These are phyloP conservation scores for Psilopsiagon aurifrons DNA, from an alignment of 2,113 vertebrate species.

Conservation along the genomic window DNA sequence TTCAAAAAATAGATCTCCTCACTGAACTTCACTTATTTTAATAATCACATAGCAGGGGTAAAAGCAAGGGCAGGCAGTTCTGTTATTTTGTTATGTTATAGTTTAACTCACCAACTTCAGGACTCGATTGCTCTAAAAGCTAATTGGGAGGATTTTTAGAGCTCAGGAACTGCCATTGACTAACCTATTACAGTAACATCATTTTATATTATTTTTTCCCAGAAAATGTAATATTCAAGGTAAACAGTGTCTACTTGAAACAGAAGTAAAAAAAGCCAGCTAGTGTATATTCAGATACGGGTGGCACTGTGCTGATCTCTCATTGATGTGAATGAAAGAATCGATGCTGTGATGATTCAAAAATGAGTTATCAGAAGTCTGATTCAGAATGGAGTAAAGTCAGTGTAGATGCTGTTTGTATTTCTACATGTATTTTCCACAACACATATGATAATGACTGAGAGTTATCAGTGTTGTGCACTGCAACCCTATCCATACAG, in stretches of 20 bases:
- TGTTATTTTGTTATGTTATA: background rate
- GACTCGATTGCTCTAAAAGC: background rate
- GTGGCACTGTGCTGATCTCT: background rate
- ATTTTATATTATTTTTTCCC: background rate
- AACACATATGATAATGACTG: background rate
- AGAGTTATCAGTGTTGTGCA: background rate
- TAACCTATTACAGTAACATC: background rate
- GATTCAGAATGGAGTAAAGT: background rate
- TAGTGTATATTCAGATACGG: background rate
- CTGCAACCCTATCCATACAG: background rate
- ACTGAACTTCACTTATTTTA: background rate
- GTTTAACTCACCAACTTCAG: background rate
- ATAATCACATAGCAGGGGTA: background rate
- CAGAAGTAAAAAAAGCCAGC: background rate
- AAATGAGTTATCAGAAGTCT: background rate
- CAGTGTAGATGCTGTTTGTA: background rate
- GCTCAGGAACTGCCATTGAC: conserved; percentile 8
- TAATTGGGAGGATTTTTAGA: background rate
- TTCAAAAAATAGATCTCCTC: background rate
- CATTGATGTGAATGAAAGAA: background rate
- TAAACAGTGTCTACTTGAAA: background rate
- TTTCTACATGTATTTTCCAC: background rate
- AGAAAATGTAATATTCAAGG: background rate
- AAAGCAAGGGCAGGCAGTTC: background rate
- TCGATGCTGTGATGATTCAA: background rate